Conservation (phyloP, 2,113 vertebrate genomes). For the Neodontobutis hainanensis region DNA sequence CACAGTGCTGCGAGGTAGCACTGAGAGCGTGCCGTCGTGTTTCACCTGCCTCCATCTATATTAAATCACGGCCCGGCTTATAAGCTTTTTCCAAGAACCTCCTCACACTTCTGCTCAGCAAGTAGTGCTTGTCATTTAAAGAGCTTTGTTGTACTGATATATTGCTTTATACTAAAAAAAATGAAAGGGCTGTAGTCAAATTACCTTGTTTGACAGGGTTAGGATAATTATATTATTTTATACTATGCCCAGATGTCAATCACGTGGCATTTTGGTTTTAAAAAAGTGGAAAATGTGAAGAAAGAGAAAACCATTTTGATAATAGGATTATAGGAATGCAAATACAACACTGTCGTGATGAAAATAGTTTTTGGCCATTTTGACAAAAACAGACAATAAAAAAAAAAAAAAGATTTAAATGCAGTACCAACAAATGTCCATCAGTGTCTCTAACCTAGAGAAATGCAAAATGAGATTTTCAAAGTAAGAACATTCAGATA, state of each 20-base stretch:
- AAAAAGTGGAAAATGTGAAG: background rate
- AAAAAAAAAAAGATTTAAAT: background rate
- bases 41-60: background rate
- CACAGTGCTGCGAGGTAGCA: background rate
- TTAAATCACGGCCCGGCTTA: background rate
- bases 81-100: background rate
- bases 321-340: background rate
- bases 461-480: background rate
- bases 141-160: background rate
- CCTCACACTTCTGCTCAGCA: background rate
- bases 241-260: too few species aligned
- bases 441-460: too few species aligned
- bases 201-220: background rate
- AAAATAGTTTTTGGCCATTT: background rate
- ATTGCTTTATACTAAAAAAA: background rate
- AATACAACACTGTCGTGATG: background rate
- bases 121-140: conserved; percentile 4
- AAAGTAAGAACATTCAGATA: conserved; percentile 1
- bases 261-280: background rate
- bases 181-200: background rate
- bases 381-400: background rate
- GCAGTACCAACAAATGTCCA: background rate
- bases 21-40: background rate
- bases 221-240: too few species aligned
- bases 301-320: background rate